Percentiles rank a stretch among this genome's conserved stretches.
Conservation (phyloP, 2,888 invertebrate species). For the Caenorhabditis zanzibari region DNA sequence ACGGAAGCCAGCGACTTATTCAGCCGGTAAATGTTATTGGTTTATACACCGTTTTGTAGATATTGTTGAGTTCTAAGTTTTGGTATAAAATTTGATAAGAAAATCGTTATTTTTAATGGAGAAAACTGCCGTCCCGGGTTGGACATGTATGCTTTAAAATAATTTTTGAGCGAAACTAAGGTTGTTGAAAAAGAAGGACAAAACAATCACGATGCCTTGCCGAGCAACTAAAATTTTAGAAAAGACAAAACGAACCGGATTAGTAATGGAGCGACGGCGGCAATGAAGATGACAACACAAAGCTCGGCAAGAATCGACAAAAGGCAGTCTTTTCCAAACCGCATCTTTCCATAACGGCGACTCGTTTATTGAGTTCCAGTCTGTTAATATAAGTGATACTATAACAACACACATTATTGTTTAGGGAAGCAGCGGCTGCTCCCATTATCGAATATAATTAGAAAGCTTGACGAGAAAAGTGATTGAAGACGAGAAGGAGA, state of each 20-base stretch:
- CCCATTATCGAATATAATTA: conserved; percentile 47
- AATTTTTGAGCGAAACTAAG: no score
- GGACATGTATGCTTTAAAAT: no score
- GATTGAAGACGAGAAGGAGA: conserved; percentile 20
- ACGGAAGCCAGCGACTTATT: no score
- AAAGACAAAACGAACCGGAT: conserved; percentile 55
- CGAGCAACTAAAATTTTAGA: neutral
- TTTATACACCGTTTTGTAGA: no score
- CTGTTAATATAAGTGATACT: conserved; percentile 48
- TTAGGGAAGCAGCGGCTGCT: conserved; percentile 7
- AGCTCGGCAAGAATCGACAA: conserved; percentile 56
- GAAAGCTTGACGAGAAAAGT: conserved; percentile 27
- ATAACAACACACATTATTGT: conserved; percentile 22
- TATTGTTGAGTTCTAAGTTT: no score
- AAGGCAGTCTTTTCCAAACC: conserved; percentile 54
- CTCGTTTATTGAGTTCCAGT: conserved; percentile 31
- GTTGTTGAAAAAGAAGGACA: neutral
- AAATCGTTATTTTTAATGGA: no score
- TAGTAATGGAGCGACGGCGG: conserved; percentile 45
- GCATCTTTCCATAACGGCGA: conserved; percentile 34
- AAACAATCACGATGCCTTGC: neutral
- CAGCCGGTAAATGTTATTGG: no score
- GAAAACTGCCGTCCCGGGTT: no score
- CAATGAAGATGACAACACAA: conserved; percentile 40
- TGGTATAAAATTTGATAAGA: no score